Percentiles rank a stretch among this genome's conserved stretches.
These are phyloP conservation scores for Nasonia longicornis DNA, from an alignment of 1,140 invertebrate species.

Conservation along the genomic window DNA sequence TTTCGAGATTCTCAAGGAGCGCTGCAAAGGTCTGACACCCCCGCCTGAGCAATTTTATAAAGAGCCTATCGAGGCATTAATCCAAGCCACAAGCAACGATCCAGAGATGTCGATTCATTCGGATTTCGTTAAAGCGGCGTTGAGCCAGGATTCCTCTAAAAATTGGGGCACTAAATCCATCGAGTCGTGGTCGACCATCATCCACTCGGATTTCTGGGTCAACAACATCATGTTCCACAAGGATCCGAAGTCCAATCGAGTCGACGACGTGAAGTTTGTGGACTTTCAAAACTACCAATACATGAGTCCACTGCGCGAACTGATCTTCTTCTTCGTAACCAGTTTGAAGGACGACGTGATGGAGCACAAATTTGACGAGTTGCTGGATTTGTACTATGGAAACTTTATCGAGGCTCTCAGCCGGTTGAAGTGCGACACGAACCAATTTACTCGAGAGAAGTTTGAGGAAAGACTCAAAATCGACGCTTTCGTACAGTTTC, in stretches of 20 bases:
- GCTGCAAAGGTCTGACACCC: slow-evolving; percentile 45
- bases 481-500: slow-evolving; percentile 53
- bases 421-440: slow-evolving; percentile 53
- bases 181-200: slow-evolving; percentile 68
- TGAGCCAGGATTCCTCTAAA: slow-evolving; percentile 47
- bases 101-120: slow-evolving; percentile 53
- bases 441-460: slow-evolving; percentile 48
- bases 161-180: slow-evolving; percentile 51
- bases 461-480: slow-evolving; percentile 51
- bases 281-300: slow-evolving; percentile 75
- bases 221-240: slow-evolving; percentile 73
- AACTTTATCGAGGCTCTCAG: slow-evolving; percentile 63
- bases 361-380: slow-evolving; percentile 66
- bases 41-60: too few relatives aligned
- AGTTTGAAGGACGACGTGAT: slow-evolving; percentile 67
- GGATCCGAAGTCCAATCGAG: slow-evolving; percentile 53
- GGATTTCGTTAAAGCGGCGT: slow-evolving; percentile 50
- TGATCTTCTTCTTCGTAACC: slow-evolving; percentile 72
- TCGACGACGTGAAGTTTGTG: slow-evolving; percentile 71
- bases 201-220: slow-evolving; percentile 75
- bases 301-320: slow-evolving; percentile 69
- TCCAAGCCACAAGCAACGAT: slow-evolving; percentile 51
- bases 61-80: too few relatives aligned
- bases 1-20: not conserved
- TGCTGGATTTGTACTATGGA: slow-evolving; percentile 70